Conservation (phyloP, 1,140 invertebrate genomes). For the Cecropterus lyciades region DNA sequence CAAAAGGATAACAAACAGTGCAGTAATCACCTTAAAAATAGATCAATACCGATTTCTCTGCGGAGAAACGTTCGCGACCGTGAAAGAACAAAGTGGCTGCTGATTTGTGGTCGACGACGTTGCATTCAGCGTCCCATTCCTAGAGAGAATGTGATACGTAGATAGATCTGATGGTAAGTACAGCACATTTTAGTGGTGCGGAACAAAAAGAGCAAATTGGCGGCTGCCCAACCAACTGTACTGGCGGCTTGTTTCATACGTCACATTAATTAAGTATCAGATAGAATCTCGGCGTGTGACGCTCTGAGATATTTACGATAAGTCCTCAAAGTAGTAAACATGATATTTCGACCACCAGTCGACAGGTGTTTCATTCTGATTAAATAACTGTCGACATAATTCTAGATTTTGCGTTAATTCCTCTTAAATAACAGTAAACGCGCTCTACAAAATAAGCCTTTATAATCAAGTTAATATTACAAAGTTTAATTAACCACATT, state of each 20-base stretch:
- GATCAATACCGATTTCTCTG: constrained; percentile 67
- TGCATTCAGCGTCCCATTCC: constrained; percentile 69
- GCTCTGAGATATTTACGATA: constrained; percentile 64
- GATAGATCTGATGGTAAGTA: constrained; percentile 48
- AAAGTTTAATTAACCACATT: constrained; percentile 36
- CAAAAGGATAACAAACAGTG: constrained; percentile 59
- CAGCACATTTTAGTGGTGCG: constrained; percentile 51
- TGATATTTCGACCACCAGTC: constrained; percentile 45
- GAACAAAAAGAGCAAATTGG: constrained; percentile 74
- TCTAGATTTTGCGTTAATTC: constrained; percentile 12
- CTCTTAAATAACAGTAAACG: constrained; percentile 28
- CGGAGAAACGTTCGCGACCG: constrained; percentile 58
- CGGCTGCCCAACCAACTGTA: constrained; percentile 73
- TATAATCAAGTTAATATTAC: constrained; percentile 30
- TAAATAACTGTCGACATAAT: constrained; percentile 39
- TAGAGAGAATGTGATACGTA: constrained; percentile 59
- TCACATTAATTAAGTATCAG: constrained; percentile 79
- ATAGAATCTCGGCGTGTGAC: constrained; percentile 64
- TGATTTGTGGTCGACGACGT: constrained; percentile 74
- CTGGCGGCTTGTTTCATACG: constrained; percentile 69
- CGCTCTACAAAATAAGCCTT: constrained; percentile 26
- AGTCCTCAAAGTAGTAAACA: constrained; percentile 59
- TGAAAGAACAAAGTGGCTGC: constrained; percentile 77
- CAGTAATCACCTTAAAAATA: constrained; percentile 71
- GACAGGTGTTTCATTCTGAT: constrained; percentile 57